Percentiles rank a stretch among this genome's conserved stretches.
Evolutionary conservation across 2,113 vertebrate species (phyloP).

Genomic region (Xerus inauris): DNA sequence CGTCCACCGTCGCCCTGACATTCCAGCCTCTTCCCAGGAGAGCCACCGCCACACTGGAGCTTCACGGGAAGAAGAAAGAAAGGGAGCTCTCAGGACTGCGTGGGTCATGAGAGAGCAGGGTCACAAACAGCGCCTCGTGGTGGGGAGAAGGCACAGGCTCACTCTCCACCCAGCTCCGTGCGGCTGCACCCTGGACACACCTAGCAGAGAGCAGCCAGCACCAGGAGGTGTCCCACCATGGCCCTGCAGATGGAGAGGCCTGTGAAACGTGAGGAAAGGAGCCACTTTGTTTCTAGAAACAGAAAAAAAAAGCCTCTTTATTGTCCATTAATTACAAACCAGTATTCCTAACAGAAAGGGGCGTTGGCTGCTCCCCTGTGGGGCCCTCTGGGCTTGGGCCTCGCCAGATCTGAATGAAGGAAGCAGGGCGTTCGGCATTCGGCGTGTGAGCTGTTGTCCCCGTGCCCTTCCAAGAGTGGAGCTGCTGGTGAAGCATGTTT

Average conservation of each 20-base stretch:
- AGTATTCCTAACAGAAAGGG: background rate
- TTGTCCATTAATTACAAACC: background rate
- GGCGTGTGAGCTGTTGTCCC: background rate
- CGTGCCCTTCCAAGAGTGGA: background rate
- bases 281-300: background rate
- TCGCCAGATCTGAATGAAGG: background rate
- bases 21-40: background rate
- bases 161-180: too few relatives aligned
- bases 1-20: background rate
- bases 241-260: background rate
- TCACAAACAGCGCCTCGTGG: accelerated
- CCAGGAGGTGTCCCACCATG: too few relatives aligned
- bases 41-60: background rate
- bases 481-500: background rate
- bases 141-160: background rate
- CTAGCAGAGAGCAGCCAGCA: accelerated
- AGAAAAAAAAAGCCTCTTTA: background rate
- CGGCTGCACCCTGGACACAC: background rate
- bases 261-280: background rate
- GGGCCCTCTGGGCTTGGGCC: background rate
- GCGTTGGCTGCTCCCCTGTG: background rate
- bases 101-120: background rate
- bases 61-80: background rate
- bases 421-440: background rate
- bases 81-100: background rate